These are phyloP conservation scores for Motacilla tschutschensis DNA, from an alignment of 2,113 vertebrate species.

Conservation along the genomic window DNA sequence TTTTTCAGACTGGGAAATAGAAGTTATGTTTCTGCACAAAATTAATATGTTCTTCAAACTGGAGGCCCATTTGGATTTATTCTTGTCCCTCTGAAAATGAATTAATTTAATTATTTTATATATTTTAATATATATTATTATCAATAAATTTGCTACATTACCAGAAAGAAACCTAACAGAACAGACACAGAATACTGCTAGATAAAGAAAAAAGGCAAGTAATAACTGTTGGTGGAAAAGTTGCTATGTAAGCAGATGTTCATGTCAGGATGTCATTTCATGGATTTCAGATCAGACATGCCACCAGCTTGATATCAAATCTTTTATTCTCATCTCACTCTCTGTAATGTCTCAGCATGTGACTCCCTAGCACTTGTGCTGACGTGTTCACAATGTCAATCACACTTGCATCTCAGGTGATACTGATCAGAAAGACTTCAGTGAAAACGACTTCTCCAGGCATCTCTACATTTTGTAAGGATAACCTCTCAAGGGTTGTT, in stretches of 20 bases:
- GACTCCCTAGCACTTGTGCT: not conserved
- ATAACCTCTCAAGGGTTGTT: not conserved
- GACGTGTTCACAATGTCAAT: not conserved
- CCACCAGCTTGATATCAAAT: fast-evolving
- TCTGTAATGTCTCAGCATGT: not conserved
- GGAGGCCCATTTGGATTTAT: not conserved
- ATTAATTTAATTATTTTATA: not conserved
- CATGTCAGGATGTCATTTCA: not conserved
- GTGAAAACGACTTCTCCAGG: not conserved
- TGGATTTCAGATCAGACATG: not conserved
- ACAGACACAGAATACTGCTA: not conserved
- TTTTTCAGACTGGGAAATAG: not conserved
- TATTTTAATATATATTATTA: not conserved
- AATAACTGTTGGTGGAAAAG: not conserved
- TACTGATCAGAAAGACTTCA: not conserved
- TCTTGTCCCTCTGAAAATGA: not conserved
- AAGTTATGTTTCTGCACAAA: not conserved
- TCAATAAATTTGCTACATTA: not conserved
- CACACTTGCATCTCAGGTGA: not conserved
- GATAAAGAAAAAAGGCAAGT: not conserved
- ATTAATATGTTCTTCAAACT: not conserved
- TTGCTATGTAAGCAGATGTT: not conserved
- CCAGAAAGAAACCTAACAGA: not conserved
- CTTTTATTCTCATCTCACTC: not conserved
- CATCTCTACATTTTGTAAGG: fast-evolving